A percentile compares a stretch with the other conserved stretches of the same genome.
phyloP scores from a whole-genome alignment of 2,113 vertebrate species.

The Rhinopomastus cyanomelas region DNA sequence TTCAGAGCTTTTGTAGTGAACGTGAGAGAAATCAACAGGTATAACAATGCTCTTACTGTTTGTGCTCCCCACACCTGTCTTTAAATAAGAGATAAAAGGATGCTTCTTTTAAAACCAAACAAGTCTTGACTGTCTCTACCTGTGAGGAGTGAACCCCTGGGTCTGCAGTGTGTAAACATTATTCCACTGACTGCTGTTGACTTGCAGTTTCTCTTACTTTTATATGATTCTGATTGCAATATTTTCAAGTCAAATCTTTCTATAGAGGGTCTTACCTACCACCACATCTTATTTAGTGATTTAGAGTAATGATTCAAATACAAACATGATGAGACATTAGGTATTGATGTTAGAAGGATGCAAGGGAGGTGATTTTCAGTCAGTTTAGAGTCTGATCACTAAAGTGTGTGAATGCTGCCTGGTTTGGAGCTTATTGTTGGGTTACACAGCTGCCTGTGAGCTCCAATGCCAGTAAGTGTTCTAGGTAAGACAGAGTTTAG shows the following conservation, averaged over 20 bases:
- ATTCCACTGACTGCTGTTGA: not conserved
- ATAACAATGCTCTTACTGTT: not conserved
- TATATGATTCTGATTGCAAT: not conserved
- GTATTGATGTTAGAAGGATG: not conserved
- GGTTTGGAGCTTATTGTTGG: not conserved
- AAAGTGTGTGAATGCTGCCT: not conserved
- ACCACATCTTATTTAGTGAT: not conserved
- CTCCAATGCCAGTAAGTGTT: not conserved
- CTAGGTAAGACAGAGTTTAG: not conserved
- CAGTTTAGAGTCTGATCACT: not conserved
- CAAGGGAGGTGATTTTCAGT: conserved; percentile 4
- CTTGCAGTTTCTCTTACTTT: not conserved
- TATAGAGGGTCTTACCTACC: not conserved
- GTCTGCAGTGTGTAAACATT: not conserved
- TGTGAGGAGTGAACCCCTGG: not conserved
- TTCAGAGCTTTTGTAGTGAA: not conserved
- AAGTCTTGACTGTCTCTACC: not conserved
- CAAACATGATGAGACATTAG: conserved; percentile 11
- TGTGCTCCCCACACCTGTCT: not conserved
- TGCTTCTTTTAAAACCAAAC: not conserved
- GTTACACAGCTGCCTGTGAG: not conserved
- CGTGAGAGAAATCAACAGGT: not conserved
- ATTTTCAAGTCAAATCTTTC: not conserved
- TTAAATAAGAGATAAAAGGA: not conserved
- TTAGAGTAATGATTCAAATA: not conserved